Percentiles rank a stretch among this genome's conserved stretches.
Evolutionary conservation across 92 coral and sea anemone genomes (phyloP).

Genomic region (Paragorgia papillata): DNA sequence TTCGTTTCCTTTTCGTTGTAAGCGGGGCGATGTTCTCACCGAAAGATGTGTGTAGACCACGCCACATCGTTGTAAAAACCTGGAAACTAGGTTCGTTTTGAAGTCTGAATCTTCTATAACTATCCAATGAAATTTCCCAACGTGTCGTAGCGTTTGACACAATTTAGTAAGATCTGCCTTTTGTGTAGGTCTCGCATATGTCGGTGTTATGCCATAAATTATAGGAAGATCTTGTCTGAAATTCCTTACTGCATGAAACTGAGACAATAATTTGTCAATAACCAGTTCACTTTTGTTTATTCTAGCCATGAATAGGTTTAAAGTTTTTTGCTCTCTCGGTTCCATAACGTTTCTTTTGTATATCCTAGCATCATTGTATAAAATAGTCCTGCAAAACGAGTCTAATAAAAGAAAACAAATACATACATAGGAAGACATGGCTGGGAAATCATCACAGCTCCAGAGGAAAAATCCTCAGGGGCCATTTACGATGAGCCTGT

Average conservation of each 20-base stretch:
- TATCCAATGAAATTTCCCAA: constrained; percentile 88
- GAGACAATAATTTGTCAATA: constrained; percentile 3
- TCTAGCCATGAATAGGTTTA: too few species aligned
- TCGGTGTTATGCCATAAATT: constrained; percentile 84
- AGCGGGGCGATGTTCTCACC: constrained; percentile 64
- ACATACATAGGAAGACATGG: too few species aligned
- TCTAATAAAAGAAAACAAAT: too few species aligned
- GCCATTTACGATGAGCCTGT: too few species aligned
- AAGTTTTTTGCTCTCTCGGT: too few species aligned
- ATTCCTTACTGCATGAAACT: background rate
- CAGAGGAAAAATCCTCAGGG: too few species aligned
- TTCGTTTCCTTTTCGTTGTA: constrained; percentile 61
- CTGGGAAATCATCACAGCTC: too few species aligned
- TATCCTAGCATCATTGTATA: too few species aligned
- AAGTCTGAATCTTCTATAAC: constrained; percentile 75
- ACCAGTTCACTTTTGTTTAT: background rate
- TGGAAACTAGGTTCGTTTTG: constrained; percentile 68
- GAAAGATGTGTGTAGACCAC: constrained; percentile 74
- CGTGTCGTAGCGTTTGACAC: constrained; percentile 82
- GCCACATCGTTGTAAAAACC: constrained; percentile 63
- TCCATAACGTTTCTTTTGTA: too few species aligned
- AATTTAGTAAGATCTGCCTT: constrained; percentile 93
- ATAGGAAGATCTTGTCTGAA: constrained; percentile 51
- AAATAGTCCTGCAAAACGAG: too few species aligned
- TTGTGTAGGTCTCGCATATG: constrained; percentile 77